Evolutionary conservation across 2,113 vertebrate species (phyloP).

Genomic region (Leuciscus idus): DNA sequence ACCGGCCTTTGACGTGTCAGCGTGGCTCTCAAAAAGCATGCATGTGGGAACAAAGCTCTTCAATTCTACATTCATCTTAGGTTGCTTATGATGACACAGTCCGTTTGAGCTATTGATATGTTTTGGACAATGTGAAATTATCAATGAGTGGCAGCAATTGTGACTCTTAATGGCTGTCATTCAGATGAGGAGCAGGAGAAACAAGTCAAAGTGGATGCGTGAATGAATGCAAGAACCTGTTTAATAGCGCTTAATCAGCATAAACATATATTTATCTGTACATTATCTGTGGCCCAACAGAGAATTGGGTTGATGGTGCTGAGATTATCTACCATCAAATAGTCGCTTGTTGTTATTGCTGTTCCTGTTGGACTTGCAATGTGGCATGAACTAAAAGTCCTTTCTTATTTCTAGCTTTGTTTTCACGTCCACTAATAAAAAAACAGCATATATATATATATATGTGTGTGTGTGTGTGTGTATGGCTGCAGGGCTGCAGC

Average conservation of each 20-base stretch:
- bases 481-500: constrained; percentile 47
- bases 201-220: neutral
- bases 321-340: constrained; percentile 9
- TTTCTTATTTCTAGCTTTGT: constrained; percentile 37
- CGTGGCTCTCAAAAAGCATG: neutral
- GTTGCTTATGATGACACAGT: constrained; percentile 19
- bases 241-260: constrained; percentile 46
- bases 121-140: neutral
- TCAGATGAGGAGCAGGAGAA: constrained; percentile 12
- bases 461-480: neutral
- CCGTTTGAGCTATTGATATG: neutral
- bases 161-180: constrained; percentile 13
- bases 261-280: constrained; percentile 3
- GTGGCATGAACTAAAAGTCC: constrained; percentile 34
- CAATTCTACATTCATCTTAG: constrained; percentile 26
- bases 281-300: constrained; percentile 19
- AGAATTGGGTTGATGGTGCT: neutral
- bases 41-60: constrained; percentile 26
- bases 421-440: too few relatives aligned
- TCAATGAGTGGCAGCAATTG: neutral
- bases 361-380: constrained; percentile 61
- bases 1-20: constrained; percentile 5
- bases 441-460: too few relatives aligned
- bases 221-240: constrained; percentile 45
- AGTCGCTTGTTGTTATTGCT: constrained; percentile 57